Percentiles rank a stretch among this genome's conserved stretches.
These are phyloP conservation scores for Pygocentrus nattereri DNA, from an alignment of 2,797 vertebrate genomes.

Conservation along the genomic window DNA sequence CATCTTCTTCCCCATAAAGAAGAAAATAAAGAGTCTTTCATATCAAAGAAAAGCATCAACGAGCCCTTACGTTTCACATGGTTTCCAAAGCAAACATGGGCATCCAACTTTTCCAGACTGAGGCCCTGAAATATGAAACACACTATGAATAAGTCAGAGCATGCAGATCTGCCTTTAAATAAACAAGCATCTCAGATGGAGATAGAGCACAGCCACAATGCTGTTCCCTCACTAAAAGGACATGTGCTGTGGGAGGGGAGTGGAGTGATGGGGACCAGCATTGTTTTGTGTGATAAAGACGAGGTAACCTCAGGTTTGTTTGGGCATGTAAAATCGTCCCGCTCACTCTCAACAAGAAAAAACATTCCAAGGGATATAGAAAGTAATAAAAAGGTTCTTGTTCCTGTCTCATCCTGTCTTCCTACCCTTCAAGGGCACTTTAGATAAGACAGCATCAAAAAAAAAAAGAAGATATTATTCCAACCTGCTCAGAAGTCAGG, in stretches of 20 bases:
- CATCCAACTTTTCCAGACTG: slow-evolving; percentile 18
- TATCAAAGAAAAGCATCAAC: slow-evolving; percentile 17
- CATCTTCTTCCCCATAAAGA: not conserved
- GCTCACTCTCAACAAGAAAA: slow-evolving; percentile 16
- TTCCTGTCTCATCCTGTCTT: slow-evolving; percentile 29
- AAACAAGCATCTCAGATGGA: slow-evolving; percentile 47
- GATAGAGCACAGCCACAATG: slow-evolving; percentile 5
- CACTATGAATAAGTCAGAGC: slow-evolving; percentile 51
- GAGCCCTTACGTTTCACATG: slow-evolving; percentile 11
- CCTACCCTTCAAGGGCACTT: slow-evolving; percentile 53
- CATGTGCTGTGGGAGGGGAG: slow-evolving; percentile 8
- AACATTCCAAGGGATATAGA: slow-evolving; percentile 33
- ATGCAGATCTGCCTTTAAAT: slow-evolving; percentile 53
- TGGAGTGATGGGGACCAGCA: not conserved
- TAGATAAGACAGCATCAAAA: slow-evolving; percentile 56
- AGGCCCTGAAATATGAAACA: slow-evolving; percentile 56
- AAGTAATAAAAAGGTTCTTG: slow-evolving; percentile 37
- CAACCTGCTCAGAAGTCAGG: slow-evolving; percentile 36
- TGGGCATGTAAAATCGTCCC: slow-evolving; percentile 37
- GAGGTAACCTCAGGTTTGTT: slow-evolving; percentile 23
- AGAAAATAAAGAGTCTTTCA: slow-evolving; percentile 20
- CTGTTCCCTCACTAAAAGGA: slow-evolving; percentile 15
- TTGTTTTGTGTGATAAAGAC: slow-evolving; percentile 15
- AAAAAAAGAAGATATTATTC: slow-evolving; percentile 49
- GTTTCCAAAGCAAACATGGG: slow-evolving; percentile 24